phyloP scores from a whole-genome alignment of 2,113 vertebrate species.

The Engraulis encrasicolus region DNA sequence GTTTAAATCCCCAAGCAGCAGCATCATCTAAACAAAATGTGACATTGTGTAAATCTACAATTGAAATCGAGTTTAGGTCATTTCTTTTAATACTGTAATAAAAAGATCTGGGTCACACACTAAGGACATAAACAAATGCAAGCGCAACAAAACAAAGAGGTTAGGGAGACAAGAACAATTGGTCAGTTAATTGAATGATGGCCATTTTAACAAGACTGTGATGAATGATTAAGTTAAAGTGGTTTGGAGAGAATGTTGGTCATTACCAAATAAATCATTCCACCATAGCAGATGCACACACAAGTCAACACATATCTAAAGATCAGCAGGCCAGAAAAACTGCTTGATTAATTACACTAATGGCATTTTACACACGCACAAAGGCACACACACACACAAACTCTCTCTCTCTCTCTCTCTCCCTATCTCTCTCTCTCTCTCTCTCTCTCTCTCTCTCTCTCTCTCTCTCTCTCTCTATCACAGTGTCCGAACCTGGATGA shows the following conservation, averaged over 20 bases:
- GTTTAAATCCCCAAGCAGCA: no score
- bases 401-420: not conserved
- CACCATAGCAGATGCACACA: not conserved
- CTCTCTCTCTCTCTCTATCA: not conserved
- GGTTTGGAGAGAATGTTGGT: not conserved
- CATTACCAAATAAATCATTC: not conserved
- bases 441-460: not conserved
- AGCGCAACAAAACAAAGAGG: no score
- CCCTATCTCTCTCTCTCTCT: not conserved
- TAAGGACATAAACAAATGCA: no score
- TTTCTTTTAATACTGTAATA: no score
- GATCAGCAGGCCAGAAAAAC: not conserved
- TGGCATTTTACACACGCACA: not conserved
- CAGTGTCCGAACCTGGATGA: not conserved
- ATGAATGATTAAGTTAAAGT: not conserved
- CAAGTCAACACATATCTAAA: not conserved
- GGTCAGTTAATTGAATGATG: not conserved
- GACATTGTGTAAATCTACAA: no score
- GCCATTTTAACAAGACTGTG: not conserved
- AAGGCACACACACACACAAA: not conserved
- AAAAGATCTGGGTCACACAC: no score
- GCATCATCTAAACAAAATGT: no score
- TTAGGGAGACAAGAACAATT: not conserved
- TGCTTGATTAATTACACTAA: not conserved
- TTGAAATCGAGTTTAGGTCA: no score